phyloP scores from a whole-genome alignment of 2,113 vertebrate genomes.

The Corythaeola cristata region DNA sequence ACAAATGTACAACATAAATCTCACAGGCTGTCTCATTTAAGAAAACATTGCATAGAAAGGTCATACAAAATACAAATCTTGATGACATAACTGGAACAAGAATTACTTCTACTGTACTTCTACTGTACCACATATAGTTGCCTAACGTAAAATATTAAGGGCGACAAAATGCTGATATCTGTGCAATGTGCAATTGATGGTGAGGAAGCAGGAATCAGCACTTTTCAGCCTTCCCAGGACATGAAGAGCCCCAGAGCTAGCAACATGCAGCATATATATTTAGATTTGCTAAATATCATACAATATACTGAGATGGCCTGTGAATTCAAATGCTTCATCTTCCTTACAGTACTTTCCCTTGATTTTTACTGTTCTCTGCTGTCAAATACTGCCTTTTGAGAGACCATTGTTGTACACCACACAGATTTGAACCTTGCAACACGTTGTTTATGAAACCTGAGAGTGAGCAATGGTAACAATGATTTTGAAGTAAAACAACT shows the following conservation, averaged over 20 bases:
- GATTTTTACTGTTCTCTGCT: not conserved
- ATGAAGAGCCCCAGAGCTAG: not conserved
- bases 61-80: not conserved
- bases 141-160: not conserved
- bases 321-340: not conserved
- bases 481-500: not conserved
- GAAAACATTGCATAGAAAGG: not conserved
- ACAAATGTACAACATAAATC: not conserved
- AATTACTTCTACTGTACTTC: not conserved
- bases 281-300: not conserved
- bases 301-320: not conserved
- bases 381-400: not conserved
- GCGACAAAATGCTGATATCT: not conserved
- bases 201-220: not conserved
- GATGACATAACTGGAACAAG: not conserved
- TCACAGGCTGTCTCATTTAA: not conserved
- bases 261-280: not conserved
- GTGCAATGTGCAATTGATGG: not conserved
- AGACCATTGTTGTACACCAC: not conserved
- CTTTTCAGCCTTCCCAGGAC: not conserved
- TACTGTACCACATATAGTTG: not conserved
- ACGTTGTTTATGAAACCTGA: not conserved
- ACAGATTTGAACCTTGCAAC: not conserved
- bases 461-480: not conserved
- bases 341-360: not conserved